Base-by-base conservation (phyloP, 64 coral and sea anemone genomes). In the Montipora efflorescens region DNA sequence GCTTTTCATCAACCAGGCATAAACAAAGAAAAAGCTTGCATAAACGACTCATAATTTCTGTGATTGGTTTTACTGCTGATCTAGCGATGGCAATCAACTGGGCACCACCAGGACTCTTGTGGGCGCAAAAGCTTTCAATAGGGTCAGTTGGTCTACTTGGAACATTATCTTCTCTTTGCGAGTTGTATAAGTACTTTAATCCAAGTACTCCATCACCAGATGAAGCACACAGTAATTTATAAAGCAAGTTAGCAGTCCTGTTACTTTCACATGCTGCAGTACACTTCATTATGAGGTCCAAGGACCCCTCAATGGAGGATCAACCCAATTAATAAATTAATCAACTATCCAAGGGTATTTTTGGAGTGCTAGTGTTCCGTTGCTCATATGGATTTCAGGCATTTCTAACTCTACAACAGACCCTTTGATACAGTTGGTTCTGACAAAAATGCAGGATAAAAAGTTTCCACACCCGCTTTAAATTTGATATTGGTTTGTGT, bases 141-240 rank as follows among this genome's bases (percentile, higher is more conserved):
- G 7, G 77, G 23, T 28, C 83, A 14, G 79, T 94, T 74, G 96
- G 96, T 64, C 47, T 97, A 11, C 67, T 97, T 25, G 96, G 96
- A 6, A 97, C 96, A 18, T 55, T 97, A 87, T 97, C 96, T 25
- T 97, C 96, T 7, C 66, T 76, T 1, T 84, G 87, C 25, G 61
- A 94, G 71, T 47, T 97, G n/a, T 97, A 97, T 25, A 97, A 97
- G 16, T 95, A 97, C 82, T 86, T 97, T 48, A 44, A 92, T 16
- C 92, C 92, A 14, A 78, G 76, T 22, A 5, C 57, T 14, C 12
- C 84, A 44, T 71, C 49, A 4, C 82, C 66, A 49, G 46, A 72
- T 16, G 82, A 84, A 47, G 81, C 36, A 67, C 81, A 67, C 47
- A 59, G 36, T 16, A 84, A 59, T 53, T 67, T 84, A 47, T 84